Base-by-base conservation (phyloP, 2,797 vertebrate genomes). In the Betta splendens region DNA sequence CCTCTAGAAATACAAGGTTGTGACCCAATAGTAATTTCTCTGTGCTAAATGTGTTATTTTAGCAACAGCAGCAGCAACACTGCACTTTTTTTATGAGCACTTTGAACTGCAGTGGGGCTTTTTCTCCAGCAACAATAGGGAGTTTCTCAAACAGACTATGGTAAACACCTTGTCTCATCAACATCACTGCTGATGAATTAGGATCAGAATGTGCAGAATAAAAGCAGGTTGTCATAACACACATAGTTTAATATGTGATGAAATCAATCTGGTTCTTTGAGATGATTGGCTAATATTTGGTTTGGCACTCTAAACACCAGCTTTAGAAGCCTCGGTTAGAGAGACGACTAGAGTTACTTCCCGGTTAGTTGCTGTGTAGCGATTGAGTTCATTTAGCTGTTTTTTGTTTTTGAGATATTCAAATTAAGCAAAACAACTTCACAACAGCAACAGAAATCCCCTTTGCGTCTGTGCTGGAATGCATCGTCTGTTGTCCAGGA, bases 401-500 rank as follows among this genome's bases (percentile, higher is more conserved):
- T 7, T 56, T 46, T 43, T 3, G 3, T 35, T 7, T 47, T 17
- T 48, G 21, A 33, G 21, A 57, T 21, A 13, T 48, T 28, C 2
- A 29, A 49, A 56, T 66, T 59, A 60, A 58, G 60, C 7, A 0
- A 62, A 73, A 78, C 40, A 33, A 47, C 69, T 68, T 38, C 44
- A 51, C 55, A 60, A 32, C 32, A 52, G 22, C 29, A 53, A 28
- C 49, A 79, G 70, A 85, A 88, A 79, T 70, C 76, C 75, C 77
- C 70, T 63, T 40, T 53, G 55, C 70, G 21, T 71, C 59, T 56
- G 46, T 75, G 67, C 53, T 80, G 77, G 76, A 87, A 83, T 84
- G 81, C 54, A 56, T 79, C 66, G 78, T 47, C 69, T 79, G 74
- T 73, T 72, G 69, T 85, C 79, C 80, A 69, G 63, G 59, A 77